These are phyloP conservation scores for Heptranchias perlo DNA, from an alignment of 2,113 vertebrate genomes.

Conservation along the genomic window DNA sequence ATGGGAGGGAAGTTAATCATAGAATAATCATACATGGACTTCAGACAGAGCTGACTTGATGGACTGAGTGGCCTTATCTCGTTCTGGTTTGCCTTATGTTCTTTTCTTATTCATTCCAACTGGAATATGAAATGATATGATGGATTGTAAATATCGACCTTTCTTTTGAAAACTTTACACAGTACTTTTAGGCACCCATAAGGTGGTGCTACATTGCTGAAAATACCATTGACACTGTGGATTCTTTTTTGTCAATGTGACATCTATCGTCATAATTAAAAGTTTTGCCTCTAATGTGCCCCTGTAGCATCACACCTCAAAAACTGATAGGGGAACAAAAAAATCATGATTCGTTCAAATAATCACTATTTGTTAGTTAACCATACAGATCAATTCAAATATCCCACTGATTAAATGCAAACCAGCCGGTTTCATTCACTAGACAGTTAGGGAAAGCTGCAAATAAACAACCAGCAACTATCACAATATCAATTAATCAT, in stretches of 20 bases:
- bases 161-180: neutral
- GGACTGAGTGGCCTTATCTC: neutral
- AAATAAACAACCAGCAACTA: neutral
- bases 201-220: neutral
- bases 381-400: neutral
- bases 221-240: neutral
- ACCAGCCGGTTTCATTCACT: neutral
- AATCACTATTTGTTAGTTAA: neutral
- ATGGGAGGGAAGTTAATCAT: neutral
- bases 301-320: too few species aligned
- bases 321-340: too few species aligned
- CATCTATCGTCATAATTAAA: neutral
- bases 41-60: neutral
- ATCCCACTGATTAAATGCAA: neutral
- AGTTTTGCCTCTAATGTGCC: too few species aligned
- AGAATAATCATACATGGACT: neutral
- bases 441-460: too few species aligned
- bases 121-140: neutral
- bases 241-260: neutral
- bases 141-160: neutral
- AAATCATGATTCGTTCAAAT: neutral
- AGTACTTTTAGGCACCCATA: neutral
- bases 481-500: neutral
- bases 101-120: neutral
- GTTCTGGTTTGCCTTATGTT: neutral